Evolutionary conservation across 2,797 vertebrate species (phyloP).

Genomic region (Cephalopachus bancanus): DNA sequence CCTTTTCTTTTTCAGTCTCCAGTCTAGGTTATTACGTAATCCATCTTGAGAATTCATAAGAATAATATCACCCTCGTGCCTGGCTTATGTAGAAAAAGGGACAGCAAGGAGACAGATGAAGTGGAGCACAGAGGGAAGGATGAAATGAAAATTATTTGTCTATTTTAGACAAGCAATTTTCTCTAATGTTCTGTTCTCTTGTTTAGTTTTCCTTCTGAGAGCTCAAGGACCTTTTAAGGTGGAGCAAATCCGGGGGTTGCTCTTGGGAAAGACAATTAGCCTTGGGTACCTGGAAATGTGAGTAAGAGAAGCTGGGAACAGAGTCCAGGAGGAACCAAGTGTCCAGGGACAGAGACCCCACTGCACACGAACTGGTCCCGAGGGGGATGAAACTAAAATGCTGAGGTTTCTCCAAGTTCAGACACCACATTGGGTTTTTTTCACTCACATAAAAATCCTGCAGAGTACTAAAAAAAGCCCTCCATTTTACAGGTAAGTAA

Average conservation of each 20-base stretch:
- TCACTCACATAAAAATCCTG: neutral
- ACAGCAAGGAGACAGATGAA: conserved; percentile 54
- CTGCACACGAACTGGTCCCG: neutral
- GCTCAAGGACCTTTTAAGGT: conserved; percentile 82
- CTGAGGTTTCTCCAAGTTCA: neutral
- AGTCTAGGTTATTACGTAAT: conserved; percentile 72
- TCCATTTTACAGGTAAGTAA: conserved; percentile 30
- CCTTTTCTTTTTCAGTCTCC: conserved; percentile 40
- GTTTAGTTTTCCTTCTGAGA: conserved; percentile 75
- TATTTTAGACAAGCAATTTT: conserved; percentile 80
- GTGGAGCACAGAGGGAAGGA: conserved; percentile 73
- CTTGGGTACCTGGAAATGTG: neutral
- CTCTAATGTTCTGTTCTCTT: conserved; percentile 86
- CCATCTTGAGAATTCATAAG: conserved; percentile 73
- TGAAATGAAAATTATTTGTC: conserved; percentile 84
- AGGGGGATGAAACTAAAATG: neutral
- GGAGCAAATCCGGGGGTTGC: conserved; percentile 70
- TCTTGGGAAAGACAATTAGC: neutral
- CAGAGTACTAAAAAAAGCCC: neutral
- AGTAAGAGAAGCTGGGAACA: neutral
- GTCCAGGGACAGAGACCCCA: neutral
- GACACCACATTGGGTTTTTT: neutral
- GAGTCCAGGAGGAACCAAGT: neutral
- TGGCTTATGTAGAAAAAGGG: conserved; percentile 52
- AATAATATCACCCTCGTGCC: conserved; percentile 54